phyloP scores from a whole-genome alignment of 2,113 vertebrate species.

The Cyanocitta stelleri region DNA sequence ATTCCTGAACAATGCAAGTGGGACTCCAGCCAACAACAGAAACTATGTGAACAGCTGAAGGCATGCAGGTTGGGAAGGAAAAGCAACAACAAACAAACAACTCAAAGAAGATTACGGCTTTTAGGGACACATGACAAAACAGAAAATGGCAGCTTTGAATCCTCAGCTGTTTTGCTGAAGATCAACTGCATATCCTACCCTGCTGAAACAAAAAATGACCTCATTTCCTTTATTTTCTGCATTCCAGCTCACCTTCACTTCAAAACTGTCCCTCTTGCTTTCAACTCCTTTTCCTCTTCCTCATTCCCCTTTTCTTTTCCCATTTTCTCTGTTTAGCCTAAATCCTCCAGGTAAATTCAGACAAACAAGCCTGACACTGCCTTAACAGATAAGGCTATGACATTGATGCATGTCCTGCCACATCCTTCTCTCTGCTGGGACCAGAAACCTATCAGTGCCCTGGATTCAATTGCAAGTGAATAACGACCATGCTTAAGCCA shows the following conservation, averaged over 20 bases:
- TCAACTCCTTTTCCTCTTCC: not conserved
- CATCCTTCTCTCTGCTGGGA: not conserved
- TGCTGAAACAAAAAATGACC: not conserved
- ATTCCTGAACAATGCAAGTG: not conserved
- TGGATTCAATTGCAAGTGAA: not conserved
- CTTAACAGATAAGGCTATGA: not conserved
- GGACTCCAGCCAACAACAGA: not conserved
- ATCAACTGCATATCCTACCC: not conserved
- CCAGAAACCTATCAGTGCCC: not conserved
- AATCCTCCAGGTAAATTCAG: not conserved
- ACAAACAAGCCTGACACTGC: not conserved
- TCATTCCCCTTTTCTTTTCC: not conserved
- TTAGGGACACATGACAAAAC: not conserved
- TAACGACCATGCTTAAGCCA: not conserved
- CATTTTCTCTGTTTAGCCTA: not conserved
- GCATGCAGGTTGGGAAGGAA: not conserved
- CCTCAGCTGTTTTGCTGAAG: not conserved
- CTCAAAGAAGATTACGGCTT: not conserved
- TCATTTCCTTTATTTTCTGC: not conserved
- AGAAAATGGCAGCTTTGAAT: not conserved
- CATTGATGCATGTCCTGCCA: not conserved
- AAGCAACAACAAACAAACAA: not conserved
- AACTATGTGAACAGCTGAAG: not conserved
- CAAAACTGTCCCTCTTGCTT: not conserved
- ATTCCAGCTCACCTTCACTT: not conserved